Conservation (phyloP, 2,888 invertebrate species). For the Drosophila maculinotata region DNA sequence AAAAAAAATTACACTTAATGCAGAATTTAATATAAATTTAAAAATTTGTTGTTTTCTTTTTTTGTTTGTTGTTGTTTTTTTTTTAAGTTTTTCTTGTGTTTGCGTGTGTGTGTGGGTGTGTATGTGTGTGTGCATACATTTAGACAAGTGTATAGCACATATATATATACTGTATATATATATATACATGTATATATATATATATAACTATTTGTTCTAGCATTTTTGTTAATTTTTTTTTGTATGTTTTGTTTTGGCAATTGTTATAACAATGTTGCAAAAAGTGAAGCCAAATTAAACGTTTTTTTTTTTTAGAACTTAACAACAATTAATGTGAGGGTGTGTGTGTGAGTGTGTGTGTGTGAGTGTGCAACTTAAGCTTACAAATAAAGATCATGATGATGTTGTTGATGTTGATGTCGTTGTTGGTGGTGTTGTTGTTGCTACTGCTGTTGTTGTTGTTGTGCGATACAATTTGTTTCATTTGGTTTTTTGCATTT, state of each 20-base stretch:
- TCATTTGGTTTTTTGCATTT: slow-evolving; percentile 45
- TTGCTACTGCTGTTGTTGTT: slow-evolving; percentile 16
- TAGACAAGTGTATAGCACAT: slow-evolving; percentile 27
- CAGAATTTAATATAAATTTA: slow-evolving; percentile 48
- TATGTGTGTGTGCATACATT: slow-evolving; percentile 24
- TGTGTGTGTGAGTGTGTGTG: slow-evolving; percentile 6
- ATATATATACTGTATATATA: slow-evolving; percentile 13
- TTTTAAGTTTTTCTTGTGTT: slow-evolving; percentile 8
- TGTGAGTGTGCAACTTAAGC: slow-evolving; percentile 39
- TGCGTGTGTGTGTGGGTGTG: slow-evolving; percentile 14
- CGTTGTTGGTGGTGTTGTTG: slow-evolving; percentile 11
- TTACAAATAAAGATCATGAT: slow-evolving; percentile 54
- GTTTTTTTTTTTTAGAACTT: slow-evolving; percentile 30
- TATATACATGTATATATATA: slow-evolving; percentile 11
- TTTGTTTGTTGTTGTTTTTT: slow-evolving; percentile 20
- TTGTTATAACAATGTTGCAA: slow-evolving; percentile 17
- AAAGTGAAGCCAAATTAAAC: slow-evolving; percentile 10
- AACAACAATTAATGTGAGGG: slow-evolving; percentile 52
- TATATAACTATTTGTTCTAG: slow-evolving; percentile 38
- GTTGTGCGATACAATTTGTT: slow-evolving; percentile 57
- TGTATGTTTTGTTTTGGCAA: slow-evolving; percentile 20
- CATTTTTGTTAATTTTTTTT: slow-evolving; percentile 18
- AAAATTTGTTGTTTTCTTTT: slow-evolving; percentile 17
- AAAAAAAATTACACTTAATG: slow-evolving; percentile 70
- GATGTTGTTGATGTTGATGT: slow-evolving; percentile 26